These are phyloP conservation scores for Rhysida immarginata DNA, from an alignment of 1,140 invertebrate species.

Conservation along the genomic window DNA sequence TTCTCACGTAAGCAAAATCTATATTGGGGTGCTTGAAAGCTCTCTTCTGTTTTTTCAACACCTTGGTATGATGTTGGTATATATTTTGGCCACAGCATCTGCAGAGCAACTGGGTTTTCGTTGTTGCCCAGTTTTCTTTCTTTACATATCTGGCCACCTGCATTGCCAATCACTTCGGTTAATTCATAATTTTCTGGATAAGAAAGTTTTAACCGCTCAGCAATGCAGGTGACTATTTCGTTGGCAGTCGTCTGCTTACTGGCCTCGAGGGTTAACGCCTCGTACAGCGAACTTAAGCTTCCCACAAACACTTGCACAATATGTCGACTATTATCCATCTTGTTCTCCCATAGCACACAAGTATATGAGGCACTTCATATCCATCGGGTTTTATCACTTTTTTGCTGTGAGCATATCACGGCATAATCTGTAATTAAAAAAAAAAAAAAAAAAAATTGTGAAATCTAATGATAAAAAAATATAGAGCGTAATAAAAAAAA, in stretches of 20 bases:
- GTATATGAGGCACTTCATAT: too few relatives aligned
- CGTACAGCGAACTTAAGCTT: slow-evolving; percentile 69
- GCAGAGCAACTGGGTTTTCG: slow-evolving; percentile 80
- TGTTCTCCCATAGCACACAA: too few relatives aligned
- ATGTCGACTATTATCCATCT: slow-evolving; percentile 28
- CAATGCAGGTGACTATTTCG: slow-evolving; percentile 75
- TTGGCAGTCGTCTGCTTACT: slow-evolving; percentile 78
- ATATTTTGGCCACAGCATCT: slow-evolving; percentile 78
- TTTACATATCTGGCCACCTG: slow-evolving; percentile 72
- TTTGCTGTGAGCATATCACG: too few relatives aligned
- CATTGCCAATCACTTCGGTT: slow-evolving; percentile 72
- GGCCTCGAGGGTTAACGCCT: slow-evolving; percentile 78
- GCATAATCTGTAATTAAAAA: too few relatives aligned
- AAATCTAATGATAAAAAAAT: too few relatives aligned
- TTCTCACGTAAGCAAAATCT: slow-evolving; percentile 68
- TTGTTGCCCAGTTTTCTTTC: slow-evolving; percentile 66
- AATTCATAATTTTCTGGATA: slow-evolving; percentile 62
- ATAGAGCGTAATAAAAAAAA: too few relatives aligned
- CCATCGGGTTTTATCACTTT: too few relatives aligned
- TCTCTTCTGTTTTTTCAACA: background rate
- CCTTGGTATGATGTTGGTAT: slow-evolving; percentile 8
- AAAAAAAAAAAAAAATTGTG: too few relatives aligned
- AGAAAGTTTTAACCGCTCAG: slow-evolving; percentile 52
- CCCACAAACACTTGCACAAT: slow-evolving; percentile 74
- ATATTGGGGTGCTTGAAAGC: slow-evolving; percentile 16